Percentiles rank a stretch among this genome's conserved stretches.
phyloP scores from a whole-genome alignment of 2,113 vertebrate species.

The Hemiprocne comata region DNA sequence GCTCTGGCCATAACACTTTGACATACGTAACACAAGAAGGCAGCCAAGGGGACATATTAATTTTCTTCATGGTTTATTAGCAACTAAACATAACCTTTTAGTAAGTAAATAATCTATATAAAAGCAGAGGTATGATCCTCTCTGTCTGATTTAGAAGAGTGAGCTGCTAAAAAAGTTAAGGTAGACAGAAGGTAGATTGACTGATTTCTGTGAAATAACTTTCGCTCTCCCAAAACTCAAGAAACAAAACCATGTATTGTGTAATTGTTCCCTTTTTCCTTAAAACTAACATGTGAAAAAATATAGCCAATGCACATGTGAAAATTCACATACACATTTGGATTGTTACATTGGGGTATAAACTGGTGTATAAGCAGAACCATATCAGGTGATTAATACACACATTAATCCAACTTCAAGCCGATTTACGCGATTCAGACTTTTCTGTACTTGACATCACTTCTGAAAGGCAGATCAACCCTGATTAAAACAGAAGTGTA shows the following conservation, averaged over 20 bases:
- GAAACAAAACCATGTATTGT: not conserved
- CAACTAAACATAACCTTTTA: not conserved
- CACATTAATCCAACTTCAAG: not conserved
- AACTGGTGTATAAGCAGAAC: not conserved
- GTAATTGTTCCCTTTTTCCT: not conserved
- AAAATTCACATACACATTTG: not conserved
- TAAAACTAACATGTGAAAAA: not conserved
- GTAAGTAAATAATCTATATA: not conserved
- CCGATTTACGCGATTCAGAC: not conserved
- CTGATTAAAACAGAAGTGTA: not conserved
- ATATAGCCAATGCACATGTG: not conserved
- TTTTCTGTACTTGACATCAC: not conserved
- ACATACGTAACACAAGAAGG: not conserved
- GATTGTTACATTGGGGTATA: not conserved
- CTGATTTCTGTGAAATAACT: not conserved
- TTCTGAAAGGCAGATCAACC: not conserved
- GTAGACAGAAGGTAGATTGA: not conserved
- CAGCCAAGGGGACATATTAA: not conserved
- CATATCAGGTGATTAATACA: not conserved
- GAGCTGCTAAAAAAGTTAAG: not conserved
- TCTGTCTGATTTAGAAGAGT: not conserved
- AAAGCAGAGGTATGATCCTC: not conserved
- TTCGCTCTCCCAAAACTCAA: not conserved
- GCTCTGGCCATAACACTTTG: not conserved
- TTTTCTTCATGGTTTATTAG: too few relatives aligned